Conservation (phyloP, 53 echinoderm and acorn worm species). For the Stichopus horrens region DNA sequence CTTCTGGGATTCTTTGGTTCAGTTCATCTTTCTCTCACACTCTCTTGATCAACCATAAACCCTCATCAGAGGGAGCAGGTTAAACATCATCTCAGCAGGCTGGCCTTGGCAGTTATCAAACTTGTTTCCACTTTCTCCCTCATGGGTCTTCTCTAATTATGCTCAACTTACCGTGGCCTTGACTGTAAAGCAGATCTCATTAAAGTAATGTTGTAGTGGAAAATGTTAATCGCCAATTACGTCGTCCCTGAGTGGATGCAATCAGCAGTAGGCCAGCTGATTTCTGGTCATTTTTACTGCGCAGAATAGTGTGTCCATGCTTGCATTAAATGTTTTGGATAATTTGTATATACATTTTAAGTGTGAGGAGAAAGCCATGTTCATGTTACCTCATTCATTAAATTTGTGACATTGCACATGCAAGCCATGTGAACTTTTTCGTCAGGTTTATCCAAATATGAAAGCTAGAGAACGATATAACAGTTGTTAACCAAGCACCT, state of each 20-base stretch:
- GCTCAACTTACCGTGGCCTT: background rate
- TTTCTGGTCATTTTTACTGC: background rate
- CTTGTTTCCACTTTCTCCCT: background rate
- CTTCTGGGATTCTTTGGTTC: too few species aligned
- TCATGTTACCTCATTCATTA: too few species aligned
- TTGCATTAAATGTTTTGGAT: background rate
- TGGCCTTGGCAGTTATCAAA: background rate
- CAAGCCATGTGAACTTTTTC: too few species aligned
- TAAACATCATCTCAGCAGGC: background rate
- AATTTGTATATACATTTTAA: background rate
- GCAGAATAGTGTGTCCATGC: background rate
- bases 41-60: too few species aligned
- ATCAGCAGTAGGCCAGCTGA: background rate
- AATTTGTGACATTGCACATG: too few species aligned
- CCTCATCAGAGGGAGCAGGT: too few species aligned
- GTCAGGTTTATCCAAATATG: too few species aligned
- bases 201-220: background rate
- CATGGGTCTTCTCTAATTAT: background rate
- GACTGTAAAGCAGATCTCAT: background rate
- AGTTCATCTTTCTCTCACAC: too few species aligned
- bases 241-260: background rate
- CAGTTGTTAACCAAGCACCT: too few species aligned
- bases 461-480: too few species aligned
- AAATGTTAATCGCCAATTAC: background rate
- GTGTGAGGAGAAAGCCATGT: too few species aligned